These are phyloP conservation scores for Mionectes macconnelli DNA, from an alignment of 2,113 vertebrate genomes.

Conservation along the genomic window DNA sequence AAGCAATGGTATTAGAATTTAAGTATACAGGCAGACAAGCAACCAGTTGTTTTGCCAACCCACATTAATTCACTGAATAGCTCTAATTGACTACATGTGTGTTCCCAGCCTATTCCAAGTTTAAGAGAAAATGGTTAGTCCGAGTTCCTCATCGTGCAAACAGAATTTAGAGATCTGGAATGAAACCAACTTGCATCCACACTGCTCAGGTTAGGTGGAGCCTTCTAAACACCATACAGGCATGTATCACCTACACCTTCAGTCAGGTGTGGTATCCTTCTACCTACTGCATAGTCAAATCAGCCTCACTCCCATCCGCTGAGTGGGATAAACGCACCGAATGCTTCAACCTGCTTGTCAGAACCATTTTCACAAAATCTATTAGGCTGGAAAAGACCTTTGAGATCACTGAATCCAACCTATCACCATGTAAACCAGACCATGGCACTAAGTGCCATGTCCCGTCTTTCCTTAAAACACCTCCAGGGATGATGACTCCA, in stretches of 20 bases:
- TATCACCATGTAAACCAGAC: background rate
- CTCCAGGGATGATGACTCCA: fast-evolving
- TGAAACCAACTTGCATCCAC: background rate
- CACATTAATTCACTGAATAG: background rate
- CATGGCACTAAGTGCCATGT: background rate
- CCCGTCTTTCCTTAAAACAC: too few relatives aligned
- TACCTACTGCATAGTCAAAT: background rate
- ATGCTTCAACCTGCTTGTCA: background rate
- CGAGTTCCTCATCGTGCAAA: background rate
- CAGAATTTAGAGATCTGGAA: background rate
- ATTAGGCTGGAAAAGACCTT: background rate
- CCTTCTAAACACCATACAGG: background rate
- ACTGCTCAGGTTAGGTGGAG: background rate
- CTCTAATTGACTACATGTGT: background rate
- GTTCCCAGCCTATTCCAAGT: background rate
- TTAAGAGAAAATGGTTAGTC: background rate
- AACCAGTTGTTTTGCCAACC: background rate
- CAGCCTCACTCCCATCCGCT: background rate
- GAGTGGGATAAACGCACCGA: background rate
- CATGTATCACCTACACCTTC: background rate
- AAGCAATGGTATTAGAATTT: background rate
- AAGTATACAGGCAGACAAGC: background rate
- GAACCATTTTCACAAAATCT: background rate
- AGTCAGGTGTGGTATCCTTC: background rate
- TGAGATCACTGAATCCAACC: background rate